phyloP scores from a whole-genome alignment of 2,797 vertebrate genomes.

The Tragopan temminckii region DNA sequence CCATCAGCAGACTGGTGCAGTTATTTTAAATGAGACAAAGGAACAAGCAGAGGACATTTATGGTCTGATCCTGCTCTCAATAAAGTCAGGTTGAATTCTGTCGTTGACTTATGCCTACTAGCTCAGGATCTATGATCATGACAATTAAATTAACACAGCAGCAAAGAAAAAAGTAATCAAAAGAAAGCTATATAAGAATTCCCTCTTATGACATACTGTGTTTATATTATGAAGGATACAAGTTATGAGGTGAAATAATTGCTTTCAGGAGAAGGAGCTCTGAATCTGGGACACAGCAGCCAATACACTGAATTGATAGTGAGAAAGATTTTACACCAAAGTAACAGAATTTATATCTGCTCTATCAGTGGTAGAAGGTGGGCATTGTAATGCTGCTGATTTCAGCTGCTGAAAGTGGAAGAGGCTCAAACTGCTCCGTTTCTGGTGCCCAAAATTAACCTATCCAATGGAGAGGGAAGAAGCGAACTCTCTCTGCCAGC shows the following conservation, averaged over 20 bases:
- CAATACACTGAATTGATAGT: neutral
- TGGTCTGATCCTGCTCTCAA: constrained; percentile 32
- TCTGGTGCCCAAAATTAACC: neutral
- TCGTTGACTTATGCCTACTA: neutral
- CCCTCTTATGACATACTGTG: neutral
- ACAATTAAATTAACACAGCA: constrained; percentile 54
- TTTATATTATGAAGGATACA: neutral
- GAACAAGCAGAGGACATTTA: constrained; percentile 36
- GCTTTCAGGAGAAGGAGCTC: neutral
- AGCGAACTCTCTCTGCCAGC: neutral
- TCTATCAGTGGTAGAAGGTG: neutral
- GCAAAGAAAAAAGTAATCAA: neutral
- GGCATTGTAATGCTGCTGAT: neutral
- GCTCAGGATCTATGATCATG: constrained; percentile 30
- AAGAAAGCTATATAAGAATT: neutral
- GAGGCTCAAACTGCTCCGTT: neutral
- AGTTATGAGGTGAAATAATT: neutral
- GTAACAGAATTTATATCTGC: neutral
- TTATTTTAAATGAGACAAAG: constrained; percentile 36
- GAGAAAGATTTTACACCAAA: neutral
- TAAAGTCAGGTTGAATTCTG: constrained; percentile 37
- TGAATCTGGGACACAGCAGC: neutral
- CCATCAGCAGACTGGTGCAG: neutral
- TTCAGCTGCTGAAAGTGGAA: neutral
- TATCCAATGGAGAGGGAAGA: neutral